phyloP scores from a whole-genome alignment of 2,797 vertebrate genomes.

The Pangasius macronema region DNA sequence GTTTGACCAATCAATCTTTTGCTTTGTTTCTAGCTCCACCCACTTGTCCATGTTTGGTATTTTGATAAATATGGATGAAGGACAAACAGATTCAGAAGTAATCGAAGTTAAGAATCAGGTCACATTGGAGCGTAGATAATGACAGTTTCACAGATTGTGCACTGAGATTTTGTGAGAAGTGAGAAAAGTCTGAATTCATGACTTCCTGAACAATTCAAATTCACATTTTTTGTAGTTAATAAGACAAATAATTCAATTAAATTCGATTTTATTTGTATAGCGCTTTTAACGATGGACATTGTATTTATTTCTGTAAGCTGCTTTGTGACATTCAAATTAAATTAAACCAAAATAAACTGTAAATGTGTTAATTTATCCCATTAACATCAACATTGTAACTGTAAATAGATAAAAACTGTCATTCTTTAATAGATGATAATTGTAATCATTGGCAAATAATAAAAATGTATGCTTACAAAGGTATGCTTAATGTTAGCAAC shows the following conservation, averaged over 20 bases:
- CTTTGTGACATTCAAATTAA: too few relatives aligned
- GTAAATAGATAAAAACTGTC: too few relatives aligned
- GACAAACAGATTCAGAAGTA: not conserved
- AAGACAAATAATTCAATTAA: not conserved
- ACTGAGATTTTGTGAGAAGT: not conserved
- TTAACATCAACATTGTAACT: too few relatives aligned
- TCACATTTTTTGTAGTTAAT: too few relatives aligned
- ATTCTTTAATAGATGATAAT: too few relatives aligned
- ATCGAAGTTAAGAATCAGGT: not conserved
- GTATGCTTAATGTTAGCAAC: slow-evolving; percentile 42
- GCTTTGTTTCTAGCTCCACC: not conserved
- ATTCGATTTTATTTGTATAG: too few relatives aligned
- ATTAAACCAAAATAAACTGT: too few relatives aligned
- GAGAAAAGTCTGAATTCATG: not conserved
- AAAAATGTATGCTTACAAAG: not conserved
- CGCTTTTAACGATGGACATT: too few relatives aligned
- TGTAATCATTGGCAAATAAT: too few relatives aligned
- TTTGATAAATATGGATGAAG: not conserved
- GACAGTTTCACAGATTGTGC: not conserved
- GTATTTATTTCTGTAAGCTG: too few relatives aligned
- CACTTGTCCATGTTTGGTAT: not conserved
- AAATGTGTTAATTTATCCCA: too few relatives aligned
- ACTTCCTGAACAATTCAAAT: not conserved
- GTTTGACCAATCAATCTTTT: not conserved
- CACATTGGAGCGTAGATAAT: not conserved